phyloP scores from a whole-genome alignment of 2,888 invertebrate species.

The Entomobrya multifasciata region DNA sequence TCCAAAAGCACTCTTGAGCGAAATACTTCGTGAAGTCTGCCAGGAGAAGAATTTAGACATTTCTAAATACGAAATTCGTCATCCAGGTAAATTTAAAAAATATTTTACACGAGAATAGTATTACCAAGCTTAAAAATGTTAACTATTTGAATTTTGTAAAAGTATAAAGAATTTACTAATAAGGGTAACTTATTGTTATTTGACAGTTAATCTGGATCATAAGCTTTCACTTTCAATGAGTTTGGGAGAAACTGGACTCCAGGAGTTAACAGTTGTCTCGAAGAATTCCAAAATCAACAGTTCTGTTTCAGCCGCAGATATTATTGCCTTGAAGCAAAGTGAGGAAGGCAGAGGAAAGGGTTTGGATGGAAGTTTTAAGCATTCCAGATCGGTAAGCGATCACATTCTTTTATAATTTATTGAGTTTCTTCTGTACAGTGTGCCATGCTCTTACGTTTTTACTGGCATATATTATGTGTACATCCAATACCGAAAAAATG shows the following conservation, averaged over 20 bases:
- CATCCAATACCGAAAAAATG: too few relatives aligned
- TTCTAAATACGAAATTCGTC: slow-evolving; percentile 88
- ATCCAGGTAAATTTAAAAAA: slow-evolving; percentile 85
- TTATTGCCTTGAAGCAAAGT: slow-evolving; percentile 84
- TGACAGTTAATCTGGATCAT: slow-evolving; percentile 85
- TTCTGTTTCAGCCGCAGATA: slow-evolving; percentile 81
- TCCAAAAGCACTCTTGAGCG: slow-evolving; percentile 86
- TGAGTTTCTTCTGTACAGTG: too few relatives aligned
- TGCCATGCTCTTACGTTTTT: too few relatives aligned
- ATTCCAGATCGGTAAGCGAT: slow-evolving; percentile 81
- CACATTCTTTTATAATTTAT: too few relatives aligned
- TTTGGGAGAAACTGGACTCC: slow-evolving; percentile 85
- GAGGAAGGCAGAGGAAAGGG: slow-evolving; percentile 82
- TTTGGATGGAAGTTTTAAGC: slow-evolving; percentile 80
- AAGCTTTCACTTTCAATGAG: slow-evolving; percentile 84
- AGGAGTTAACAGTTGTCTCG: slow-evolving; percentile 85
- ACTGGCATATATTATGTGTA: too few relatives aligned
- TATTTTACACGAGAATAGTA: too few relatives aligned
- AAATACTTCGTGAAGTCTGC: slow-evolving; percentile 88
- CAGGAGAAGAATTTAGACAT: slow-evolving; percentile 89
- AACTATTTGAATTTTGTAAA: too few relatives aligned
- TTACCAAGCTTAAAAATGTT: too few relatives aligned
- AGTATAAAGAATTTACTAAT: too few relatives aligned
- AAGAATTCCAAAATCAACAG: slow-evolving; percentile 82
- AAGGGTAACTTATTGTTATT: too few relatives aligned